Base-by-base conservation (phyloP, 2,113 vertebrate genomes). In the Mola mola region DNA sequence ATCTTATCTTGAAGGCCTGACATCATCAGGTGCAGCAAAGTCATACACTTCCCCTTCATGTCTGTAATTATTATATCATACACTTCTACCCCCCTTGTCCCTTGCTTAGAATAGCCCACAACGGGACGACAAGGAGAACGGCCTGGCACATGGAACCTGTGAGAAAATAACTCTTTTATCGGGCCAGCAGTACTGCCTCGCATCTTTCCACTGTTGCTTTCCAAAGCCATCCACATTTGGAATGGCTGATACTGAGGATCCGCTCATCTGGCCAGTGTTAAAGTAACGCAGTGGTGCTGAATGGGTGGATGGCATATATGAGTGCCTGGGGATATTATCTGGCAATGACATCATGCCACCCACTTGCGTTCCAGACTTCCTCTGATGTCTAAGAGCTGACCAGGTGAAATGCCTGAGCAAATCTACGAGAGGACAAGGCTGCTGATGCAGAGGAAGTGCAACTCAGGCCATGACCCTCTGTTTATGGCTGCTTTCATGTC, bases 1-100 rank as follows among this genome's bases (percentile, higher is more conserved):
- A 31, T 31, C 60, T 16, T 40, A 65, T 69, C 50, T 59, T 2
- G 43, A 25, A 65, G 31, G 8, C 0, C 1, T 70, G 49, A 42
- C 51, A 66, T 60, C 55, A 44, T 34, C 20, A n/a, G n/a, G n/a
- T n/a, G n/a, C n/a, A n/a, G n/a, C n/a, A n/a, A n/a, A n/a, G n/a
- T n/a, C n/a, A n/a, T n/a, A n/a, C n/a, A n/a, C n/a, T n/a, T n/a
- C n/a, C n/a, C 33, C 43, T 78, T 72, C 73, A 79, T 78, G 87
- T 90, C 87, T 87, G 65, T 72, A 78, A 90, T 88, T 87, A 81
- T 85, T 82, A 68, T 67, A 81, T 78, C n/a, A 72, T 86, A 50
- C 49, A 58, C 63, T 46, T 38, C 44, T 43, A 52, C 67, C n/a
- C 16, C 51, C 11, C 11, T 13, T 15, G 33, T 34, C n/a, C n/a